phyloP scores from a whole-genome alignment of 2,113 vertebrate species.

The Athene noctua region DNA sequence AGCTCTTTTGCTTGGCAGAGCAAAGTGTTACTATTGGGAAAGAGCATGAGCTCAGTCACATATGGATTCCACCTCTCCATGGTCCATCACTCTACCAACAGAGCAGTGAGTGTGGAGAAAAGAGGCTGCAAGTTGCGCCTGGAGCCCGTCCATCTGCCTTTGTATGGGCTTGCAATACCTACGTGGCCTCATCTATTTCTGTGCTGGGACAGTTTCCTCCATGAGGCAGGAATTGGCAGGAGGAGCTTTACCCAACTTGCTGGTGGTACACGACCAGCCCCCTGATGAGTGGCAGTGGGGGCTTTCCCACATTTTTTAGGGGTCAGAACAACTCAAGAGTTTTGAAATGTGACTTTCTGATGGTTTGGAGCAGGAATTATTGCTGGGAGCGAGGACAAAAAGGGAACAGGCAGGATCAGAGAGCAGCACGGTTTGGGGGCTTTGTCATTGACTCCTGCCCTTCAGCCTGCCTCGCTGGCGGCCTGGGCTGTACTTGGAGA shows the following conservation, averaged over 20 bases:
- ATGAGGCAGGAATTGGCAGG: neutral
- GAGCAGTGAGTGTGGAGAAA: slow-evolving; percentile 13
- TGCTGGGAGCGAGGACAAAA: neutral
- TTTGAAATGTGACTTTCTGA: neutral
- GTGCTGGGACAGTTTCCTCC: neutral
- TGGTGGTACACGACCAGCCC: rapidly evolving
- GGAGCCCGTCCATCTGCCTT: neutral
- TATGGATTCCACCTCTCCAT: slow-evolving; percentile 44
- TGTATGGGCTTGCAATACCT: neutral
- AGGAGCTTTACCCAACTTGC: neutral
- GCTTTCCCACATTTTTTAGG: neutral
- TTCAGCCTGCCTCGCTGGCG: neutral
- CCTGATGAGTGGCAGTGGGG: neutral
- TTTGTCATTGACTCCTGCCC: neutral
- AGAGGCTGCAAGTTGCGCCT: neutral
- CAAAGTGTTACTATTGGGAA: slow-evolving; percentile 25
- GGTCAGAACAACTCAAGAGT: neutral
- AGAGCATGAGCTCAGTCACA: slow-evolving; percentile 54
- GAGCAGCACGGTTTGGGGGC: neutral
- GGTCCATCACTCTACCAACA: slow-evolving; percentile 46
- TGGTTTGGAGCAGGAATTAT: neutral
- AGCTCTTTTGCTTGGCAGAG: slow-evolving; percentile 62
- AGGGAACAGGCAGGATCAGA: neutral
- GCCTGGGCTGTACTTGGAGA: neutral
- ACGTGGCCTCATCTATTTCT: slow-evolving; percentile 16